Conservation (phyloP, 1,140 invertebrate species). For the Ceratosolen solmsi region DNA sequence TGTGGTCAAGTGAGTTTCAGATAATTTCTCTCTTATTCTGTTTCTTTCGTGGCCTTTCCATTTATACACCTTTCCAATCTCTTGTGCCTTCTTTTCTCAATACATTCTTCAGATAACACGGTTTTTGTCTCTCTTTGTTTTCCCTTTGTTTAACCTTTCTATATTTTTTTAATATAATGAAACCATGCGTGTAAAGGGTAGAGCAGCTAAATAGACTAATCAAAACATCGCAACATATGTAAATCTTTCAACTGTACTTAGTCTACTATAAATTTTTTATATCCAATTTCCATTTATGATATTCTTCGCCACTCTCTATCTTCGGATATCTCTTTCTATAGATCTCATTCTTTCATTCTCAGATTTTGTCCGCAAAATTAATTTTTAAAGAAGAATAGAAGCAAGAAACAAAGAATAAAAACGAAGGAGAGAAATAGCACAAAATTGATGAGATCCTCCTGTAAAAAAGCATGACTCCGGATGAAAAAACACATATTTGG, state of each 20-base stretch:
- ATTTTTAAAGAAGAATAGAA: neutral
- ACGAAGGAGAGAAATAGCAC: neutral
- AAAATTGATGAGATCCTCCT: neutral
- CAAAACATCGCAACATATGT: slow-evolving; percentile 51
- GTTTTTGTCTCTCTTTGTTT: no score
- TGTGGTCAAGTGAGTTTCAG: no score
- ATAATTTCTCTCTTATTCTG: no score
- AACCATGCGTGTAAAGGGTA: neutral
- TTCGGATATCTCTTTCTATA: no score
- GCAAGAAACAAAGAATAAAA: slow-evolving; percentile 3
- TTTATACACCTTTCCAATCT: no score
- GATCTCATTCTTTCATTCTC: neutral
- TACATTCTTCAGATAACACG: no score
- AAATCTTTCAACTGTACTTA: slow-evolving; percentile 68
- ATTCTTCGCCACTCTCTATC: no score
- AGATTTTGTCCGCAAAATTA: neutral
- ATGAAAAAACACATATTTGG: neutral
- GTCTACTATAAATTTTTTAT: slow-evolving; percentile 65
- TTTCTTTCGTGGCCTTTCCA: no score
- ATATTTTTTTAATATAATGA: slow-evolving; percentile 21
- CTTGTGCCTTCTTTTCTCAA: no score
- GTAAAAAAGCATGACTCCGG: neutral
- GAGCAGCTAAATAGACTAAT: neutral
- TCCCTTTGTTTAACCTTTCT: no score
- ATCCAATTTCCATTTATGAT: slow-evolving; percentile 62